Conservation (phyloP, 2,888 invertebrate genomes). For the Scaptomyza parva region DNA sequence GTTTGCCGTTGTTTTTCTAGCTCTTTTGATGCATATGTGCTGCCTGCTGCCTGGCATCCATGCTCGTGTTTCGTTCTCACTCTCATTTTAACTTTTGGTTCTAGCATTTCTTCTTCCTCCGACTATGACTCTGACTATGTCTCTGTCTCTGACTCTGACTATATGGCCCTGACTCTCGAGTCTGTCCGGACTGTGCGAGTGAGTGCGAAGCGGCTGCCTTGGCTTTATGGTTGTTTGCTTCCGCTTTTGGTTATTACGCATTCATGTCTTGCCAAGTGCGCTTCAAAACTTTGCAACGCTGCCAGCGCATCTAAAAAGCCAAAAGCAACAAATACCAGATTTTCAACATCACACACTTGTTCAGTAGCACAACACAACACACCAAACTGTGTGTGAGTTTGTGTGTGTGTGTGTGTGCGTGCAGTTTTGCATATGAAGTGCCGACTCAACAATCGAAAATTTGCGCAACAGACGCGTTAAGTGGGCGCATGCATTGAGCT, state of each 20-base stretch:
- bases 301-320: slow-evolving; percentile 66
- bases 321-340: slow-evolving; percentile 81
- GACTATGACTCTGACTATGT: slow-evolving; percentile 8
- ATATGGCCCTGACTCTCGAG: slow-evolving; percentile 22
- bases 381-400: slow-evolving; percentile 35
- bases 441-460: slow-evolving; percentile 80
- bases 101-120: not conserved
- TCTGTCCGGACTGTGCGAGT: slow-evolving; percentile 31
- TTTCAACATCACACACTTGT: slow-evolving; percentile 61
- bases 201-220: slow-evolving; percentile 63
- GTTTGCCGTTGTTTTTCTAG: slow-evolving; percentile 82
- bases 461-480: slow-evolving; percentile 79
- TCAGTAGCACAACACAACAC: slow-evolving; percentile 19
- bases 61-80: slow-evolving; percentile 22
- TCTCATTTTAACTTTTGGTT: slow-evolving; percentile 14
- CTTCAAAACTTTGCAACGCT: slow-evolving; percentile 72
- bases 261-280: slow-evolving; percentile 82
- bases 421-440: slow-evolving; percentile 78
- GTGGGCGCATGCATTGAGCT: slow-evolving; percentile 57
- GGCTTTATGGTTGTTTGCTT: slow-evolving; percentile 81
- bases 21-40: slow-evolving; percentile 82
- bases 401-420: slow-evolving; percentile 37
- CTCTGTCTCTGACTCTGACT: slow-evolving; percentile 13
- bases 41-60: slow-evolving; percentile 68
- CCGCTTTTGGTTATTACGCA: slow-evolving; percentile 81